A percentile compares a stretch with the other conserved stretches of the same genome.
Evolutionary conservation across 2,888 invertebrate species (phyloP).

Genomic region (Drosophila birchii): DNA sequence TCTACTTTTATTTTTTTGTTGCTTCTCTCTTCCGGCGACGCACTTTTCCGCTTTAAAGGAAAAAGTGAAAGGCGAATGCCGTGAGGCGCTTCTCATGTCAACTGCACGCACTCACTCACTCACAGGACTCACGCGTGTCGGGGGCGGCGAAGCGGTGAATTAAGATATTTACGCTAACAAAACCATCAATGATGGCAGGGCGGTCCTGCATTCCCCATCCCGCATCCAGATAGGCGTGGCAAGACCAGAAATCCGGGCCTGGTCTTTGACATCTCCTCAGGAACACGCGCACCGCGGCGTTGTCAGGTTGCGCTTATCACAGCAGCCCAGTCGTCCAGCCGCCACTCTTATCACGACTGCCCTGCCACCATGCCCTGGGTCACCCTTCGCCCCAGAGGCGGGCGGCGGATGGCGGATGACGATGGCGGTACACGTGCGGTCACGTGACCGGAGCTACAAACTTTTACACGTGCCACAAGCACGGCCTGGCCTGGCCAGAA

Average conservation of each 20-base stretch:
- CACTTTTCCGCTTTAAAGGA: conserved; percentile 27
- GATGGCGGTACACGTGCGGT: conserved; percentile 67
- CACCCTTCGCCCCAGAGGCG: not conserved
- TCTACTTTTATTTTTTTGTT: not conserved
- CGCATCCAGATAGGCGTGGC: conserved; percentile 54
- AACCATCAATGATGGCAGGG: conserved; percentile 59
- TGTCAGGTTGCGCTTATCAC: conserved; percentile 74
- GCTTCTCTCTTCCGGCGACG: conserved; percentile 5
- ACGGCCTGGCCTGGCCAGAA: not conserved
- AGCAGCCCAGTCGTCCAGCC: conserved; percentile 57
- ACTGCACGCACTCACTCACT: conserved; percentile 60
- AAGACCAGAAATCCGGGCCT: conserved; percentile 46
- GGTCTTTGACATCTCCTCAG: conserved; percentile 70
- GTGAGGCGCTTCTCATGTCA: conserved; percentile 61
- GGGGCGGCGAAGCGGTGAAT: conserved; percentile 76
- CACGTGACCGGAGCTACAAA: conserved; percentile 72
- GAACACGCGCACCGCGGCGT: conserved; percentile 33
- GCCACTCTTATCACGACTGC: conserved; percentile 33
- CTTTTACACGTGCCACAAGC: conserved; percentile 70
- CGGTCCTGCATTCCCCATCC: conserved; percentile 9
- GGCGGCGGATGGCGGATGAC: conserved; percentile 1
- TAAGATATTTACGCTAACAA: conserved; percentile 76
- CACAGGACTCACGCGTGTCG: conserved; percentile 68
- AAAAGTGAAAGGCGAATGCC: conserved; percentile 4
- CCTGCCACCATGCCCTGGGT: not conserved